phyloP scores from a whole-genome alignment of 2,797 vertebrate genomes.

The Alauda arvensis region DNA sequence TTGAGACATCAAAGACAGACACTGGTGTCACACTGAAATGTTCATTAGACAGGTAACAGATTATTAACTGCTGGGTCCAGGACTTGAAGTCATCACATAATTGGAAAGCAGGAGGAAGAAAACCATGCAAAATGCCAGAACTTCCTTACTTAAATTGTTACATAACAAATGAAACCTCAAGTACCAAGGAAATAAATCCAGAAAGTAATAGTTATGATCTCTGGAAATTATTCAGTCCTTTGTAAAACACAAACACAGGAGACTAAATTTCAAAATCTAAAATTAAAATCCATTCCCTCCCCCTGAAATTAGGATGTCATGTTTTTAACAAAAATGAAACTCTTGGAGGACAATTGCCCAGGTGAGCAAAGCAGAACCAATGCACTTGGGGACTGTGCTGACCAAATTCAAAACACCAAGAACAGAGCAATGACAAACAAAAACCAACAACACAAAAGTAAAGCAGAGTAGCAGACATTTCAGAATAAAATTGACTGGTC shows the following conservation, averaged over 20 bases:
- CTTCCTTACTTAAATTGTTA: background rate
- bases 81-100: background rate
- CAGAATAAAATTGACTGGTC: background rate
- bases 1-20: background rate
- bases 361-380: background rate
- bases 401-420: background rate
- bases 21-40: background rate
- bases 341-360: background rate
- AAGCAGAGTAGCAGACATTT: background rate
- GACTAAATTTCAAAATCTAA: background rate
- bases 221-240: background rate
- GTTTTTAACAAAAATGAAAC: background rate
- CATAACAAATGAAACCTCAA: background rate
- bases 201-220: background rate
- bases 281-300: background rate
- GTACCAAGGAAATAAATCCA: background rate
- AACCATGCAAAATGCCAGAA: background rate
- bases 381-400: fast-evolving
- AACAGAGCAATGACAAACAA: background rate
- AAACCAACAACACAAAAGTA: background rate
- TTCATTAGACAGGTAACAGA: background rate
- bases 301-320: background rate
- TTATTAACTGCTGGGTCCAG: background rate
- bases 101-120: background rate
- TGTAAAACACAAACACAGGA: background rate